Percentiles rank a stretch among this genome's conserved stretches.
phyloP scores from a whole-genome alignment of 2,888 invertebrate species.

The Eudemis profundana region DNA sequence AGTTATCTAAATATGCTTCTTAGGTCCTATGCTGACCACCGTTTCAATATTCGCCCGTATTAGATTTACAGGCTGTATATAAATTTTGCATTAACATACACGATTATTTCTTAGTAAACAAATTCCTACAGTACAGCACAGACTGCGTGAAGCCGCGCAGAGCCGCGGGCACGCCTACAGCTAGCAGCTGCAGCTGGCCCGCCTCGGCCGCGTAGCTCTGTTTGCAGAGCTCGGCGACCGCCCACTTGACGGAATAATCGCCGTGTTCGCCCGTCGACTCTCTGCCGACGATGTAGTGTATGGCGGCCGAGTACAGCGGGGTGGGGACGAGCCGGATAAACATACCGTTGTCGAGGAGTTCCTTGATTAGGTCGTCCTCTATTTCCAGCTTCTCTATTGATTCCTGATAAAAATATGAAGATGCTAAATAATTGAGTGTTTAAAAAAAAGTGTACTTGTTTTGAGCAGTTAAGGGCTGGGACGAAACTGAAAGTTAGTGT shows the following conservation, averaged over 20 bases:
- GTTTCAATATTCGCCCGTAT: too few relatives aligned
- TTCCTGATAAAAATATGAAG: constrained; percentile 59
- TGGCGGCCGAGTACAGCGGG: constrained; percentile 64
- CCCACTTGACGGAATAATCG: constrained; percentile 66
- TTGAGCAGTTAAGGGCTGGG: too few relatives aligned
- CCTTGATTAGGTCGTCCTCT: constrained; percentile 70
- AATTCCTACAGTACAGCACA: constrained; percentile 64
- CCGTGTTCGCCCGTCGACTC: constrained; percentile 52
- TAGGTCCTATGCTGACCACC: too few relatives aligned
- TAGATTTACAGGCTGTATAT: too few relatives aligned
- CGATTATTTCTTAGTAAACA: constrained; percentile 51
- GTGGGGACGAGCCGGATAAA: constrained; percentile 70
- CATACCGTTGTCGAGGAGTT: constrained; percentile 70
- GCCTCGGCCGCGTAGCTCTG: constrained; percentile 72
- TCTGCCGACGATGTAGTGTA: constrained; percentile 64
- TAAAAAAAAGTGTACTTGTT: too few relatives aligned
- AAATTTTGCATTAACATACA: too few relatives aligned
- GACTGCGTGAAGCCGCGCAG: constrained; percentile 73
- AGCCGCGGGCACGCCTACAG: constrained; percentile 64
- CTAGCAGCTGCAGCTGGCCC: constrained; percentile 68
- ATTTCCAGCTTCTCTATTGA: constrained; percentile 59
- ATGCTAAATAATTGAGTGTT: neutral
- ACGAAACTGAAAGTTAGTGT: too few relatives aligned
- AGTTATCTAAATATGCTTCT: too few relatives aligned
- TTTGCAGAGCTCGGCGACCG: constrained; percentile 61